A percentile compares a stretch with the other conserved stretches of the same genome.
These are phyloP conservation scores for Yoshiicerus persimilis DNA, from an alignment of 1,140 invertebrate genomes.

Conservation along the genomic window DNA sequence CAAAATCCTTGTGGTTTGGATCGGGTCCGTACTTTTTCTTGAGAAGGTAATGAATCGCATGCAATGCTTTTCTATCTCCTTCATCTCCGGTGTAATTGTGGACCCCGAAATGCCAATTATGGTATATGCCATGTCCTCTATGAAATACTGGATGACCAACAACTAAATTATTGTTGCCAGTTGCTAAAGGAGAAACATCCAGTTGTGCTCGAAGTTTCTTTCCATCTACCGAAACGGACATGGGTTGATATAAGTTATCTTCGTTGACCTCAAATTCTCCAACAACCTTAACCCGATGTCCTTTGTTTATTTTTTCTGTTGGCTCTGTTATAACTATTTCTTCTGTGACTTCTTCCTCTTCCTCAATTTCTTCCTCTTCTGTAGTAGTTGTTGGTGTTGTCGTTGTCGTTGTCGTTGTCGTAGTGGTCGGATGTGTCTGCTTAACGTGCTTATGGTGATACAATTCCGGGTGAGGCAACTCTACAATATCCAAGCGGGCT, in stretches of 20 bases:
- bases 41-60: not conserved
- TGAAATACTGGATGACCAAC: not conserved
- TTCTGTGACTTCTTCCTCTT: not conserved
- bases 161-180: not conserved
- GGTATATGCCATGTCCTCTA: not conserved
- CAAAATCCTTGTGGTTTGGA: not conserved
- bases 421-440: slow-evolving; percentile 19
- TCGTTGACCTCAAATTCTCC: slow-evolving; percentile 34
- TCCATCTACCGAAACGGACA: slow-evolving; percentile 21
- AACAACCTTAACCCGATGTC: not conserved
- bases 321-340: not conserved
- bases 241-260: not conserved
- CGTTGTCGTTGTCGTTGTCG: not conserved
- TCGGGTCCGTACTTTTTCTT: slow-evolving; percentile 2
- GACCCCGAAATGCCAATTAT: not conserved
- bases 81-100: not conserved
- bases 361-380: not conserved
- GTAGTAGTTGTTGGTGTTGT: not conserved
- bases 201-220: slow-evolving; percentile 28
- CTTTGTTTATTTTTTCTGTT: not conserved
- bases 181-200: not conserved
- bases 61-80: not conserved
- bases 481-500: not conserved
- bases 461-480: not conserved
- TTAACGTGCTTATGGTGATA: too few species aligned